phyloP scores from a whole-genome alignment of 2,797 vertebrate species.

The Pipistrellus pygmaeus region DNA sequence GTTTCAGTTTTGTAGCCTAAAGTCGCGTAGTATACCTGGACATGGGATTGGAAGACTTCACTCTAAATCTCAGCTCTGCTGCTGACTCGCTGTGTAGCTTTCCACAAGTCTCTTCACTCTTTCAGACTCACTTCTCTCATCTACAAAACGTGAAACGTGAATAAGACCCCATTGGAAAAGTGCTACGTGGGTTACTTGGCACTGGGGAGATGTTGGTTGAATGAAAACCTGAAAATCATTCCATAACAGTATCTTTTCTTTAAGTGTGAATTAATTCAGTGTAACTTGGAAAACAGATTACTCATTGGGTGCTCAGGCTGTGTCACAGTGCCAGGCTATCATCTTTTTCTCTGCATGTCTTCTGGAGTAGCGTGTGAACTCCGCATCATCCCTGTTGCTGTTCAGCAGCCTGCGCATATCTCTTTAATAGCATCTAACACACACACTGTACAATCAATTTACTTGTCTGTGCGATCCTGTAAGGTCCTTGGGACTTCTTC shows the following conservation, averaged over 20 bases:
- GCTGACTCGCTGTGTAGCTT: not conserved
- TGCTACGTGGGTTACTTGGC: not conserved
- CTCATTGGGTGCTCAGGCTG: not conserved
- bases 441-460: not conserved
- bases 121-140: conserved; percentile 19
- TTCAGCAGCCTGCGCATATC: not conserved
- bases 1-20: not conserved
- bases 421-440: not conserved
- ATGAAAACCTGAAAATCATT: not conserved
- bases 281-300: not conserved
- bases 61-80: not conserved
- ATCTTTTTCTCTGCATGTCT: not conserved
- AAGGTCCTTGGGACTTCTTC: not conserved
- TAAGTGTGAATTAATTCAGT: not conserved
- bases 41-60: not conserved
- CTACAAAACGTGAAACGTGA: conserved; percentile 17
- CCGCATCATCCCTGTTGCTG: not conserved
- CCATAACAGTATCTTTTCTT: not conserved
- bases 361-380: not conserved
- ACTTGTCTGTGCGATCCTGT: not conserved
- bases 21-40: not conserved
- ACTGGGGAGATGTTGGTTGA: not conserved
- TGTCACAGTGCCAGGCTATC: not conserved
- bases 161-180: not conserved
- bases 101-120: not conserved